These are phyloP conservation scores for Paracyclopina nana DNA, from an alignment of 1,140 invertebrate genomes.

Conservation along the genomic window DNA sequence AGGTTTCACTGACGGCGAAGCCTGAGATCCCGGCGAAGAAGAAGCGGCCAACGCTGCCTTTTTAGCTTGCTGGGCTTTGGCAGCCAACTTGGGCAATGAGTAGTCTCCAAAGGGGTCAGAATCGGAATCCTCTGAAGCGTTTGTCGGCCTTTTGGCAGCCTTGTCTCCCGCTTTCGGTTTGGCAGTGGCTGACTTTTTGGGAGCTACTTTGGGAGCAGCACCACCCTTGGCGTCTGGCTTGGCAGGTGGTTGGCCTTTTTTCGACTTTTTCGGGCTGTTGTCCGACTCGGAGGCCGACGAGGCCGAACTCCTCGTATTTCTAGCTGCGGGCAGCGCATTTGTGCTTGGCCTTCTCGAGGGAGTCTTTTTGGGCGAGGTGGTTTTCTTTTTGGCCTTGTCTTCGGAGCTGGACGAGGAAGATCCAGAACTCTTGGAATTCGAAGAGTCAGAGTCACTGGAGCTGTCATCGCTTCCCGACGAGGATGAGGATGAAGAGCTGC, in stretches of 20 bases:
- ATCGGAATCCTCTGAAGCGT: constrained; percentile 1
- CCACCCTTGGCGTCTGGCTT: neutral
- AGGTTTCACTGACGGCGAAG: neutral
- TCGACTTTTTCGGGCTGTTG: neutral
- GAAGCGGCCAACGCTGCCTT: neutral
- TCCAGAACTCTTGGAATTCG: too few species aligned
- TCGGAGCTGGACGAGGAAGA: too few species aligned
- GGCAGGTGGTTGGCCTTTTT: neutral
- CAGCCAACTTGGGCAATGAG: constrained; percentile 6
- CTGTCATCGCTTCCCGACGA: too few species aligned
- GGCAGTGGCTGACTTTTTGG: constrained; percentile 12
- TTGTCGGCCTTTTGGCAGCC: neutral
- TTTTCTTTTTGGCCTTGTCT: too few species aligned
- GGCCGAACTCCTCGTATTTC: too few species aligned
- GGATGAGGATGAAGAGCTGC: too few species aligned
- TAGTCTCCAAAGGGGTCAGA: constrained; percentile 15
- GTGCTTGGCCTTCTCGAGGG: too few species aligned
- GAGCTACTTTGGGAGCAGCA: constrained; percentile 3
- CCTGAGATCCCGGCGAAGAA: neutral
- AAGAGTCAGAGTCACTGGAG: too few species aligned
- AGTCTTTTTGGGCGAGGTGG: too few species aligned
- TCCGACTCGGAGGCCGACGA: neutral
- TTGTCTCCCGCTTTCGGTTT: neutral
- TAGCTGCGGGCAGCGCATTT: too few species aligned
- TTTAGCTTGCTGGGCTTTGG: neutral